Evolutionary conservation across 2,888 invertebrate genomes (phyloP), one percentile per base, ranked within the genome.

Genomic region (Nyleta sp.): DNA sequence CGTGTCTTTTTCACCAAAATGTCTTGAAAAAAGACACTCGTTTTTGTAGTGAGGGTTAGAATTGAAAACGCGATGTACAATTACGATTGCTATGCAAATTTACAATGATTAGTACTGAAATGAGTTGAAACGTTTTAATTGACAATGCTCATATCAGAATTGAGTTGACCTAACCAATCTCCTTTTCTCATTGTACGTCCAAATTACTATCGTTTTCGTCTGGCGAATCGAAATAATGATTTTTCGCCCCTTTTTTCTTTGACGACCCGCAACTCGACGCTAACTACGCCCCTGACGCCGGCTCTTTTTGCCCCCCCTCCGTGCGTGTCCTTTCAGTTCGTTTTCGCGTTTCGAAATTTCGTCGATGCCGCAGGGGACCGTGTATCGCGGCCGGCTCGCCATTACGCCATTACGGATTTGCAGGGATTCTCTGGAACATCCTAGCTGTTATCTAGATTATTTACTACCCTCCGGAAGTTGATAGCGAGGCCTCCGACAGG

Each of bases 371-470:
- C 57, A 44, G 65, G 65, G 73, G 50, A 59, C 50, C 38, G 53
- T 65, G 74, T 67, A 67, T 74, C 74, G 74, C 64, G 59, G 48
- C 59, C 15, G 81, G 71, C 72, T 81, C 80, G 80, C 81, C 81
- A 65, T 73, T 65, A 64, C 50, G 50, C 72, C 82, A 79, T 85
- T 83, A 83, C 85, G 83, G 84, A 86, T 86, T 85, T 83, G 75
- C 82, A 71, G 85, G 80, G 85, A 85, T 85, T 84, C 67, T 62
- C 75, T 57, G 62, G 42, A 78, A 74, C 84, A 81, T 80, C 84
- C 83, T 83, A 72, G 83, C 71, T 84, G 80, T 84, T 86, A 85
- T 86, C 84, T 84, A 82, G 85, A 84, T 85, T 85, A 85, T 85
- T 85, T 85, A 85, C 84, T 79, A 82, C 84, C 84, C 81, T 73